A percentile compares a stretch with the other conserved stretches of the same genome.
phyloP scores from a whole-genome alignment of 2,888 invertebrate genomes.

The Parapristionchus giblindavisi region DNA sequence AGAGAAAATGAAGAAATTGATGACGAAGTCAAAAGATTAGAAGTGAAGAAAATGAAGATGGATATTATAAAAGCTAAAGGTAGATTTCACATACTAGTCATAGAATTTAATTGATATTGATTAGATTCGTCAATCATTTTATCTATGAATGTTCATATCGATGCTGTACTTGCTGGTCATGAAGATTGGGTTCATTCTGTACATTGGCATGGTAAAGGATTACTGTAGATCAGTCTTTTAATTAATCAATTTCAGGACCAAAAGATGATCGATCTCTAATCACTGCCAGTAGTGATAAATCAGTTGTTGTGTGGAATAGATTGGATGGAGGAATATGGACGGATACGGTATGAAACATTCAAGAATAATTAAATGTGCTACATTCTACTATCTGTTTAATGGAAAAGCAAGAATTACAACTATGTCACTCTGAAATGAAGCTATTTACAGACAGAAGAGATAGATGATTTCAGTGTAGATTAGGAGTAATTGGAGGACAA shows the following conservation, averaged over 20 bases:
- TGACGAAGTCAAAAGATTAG: conserved; percentile 15
- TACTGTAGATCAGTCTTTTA: too few species aligned
- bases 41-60: conserved; percentile 36
- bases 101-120: neutral
- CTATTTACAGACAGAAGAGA: neutral
- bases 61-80: conserved; percentile 6
- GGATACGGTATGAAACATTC: conserved; percentile 39
- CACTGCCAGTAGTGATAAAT: conserved; percentile 64
- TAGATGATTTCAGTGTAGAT: conserved; percentile 43
- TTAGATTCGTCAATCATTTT: neutral
- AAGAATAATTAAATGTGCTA: too few species aligned
- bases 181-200: conserved; percentile 95
- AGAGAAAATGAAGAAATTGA: conserved; percentile 1
- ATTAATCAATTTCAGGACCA: neutral
- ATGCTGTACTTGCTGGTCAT: conserved; percentile 86
- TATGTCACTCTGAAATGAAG: too few species aligned
- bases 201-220: conserved; percentile 79
- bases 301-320: conserved; percentile 59
- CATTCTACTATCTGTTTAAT: neutral
- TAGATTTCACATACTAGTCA: neutral
- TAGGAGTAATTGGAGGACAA: conserved; percentile 66
- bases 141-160: neutral
- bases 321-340: conserved; percentile 40
- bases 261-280: conserved; percentile 43
- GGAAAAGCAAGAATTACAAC: too few species aligned